These are phyloP conservation scores for Escarpia spicata DNA, from an alignment of 2,888 invertebrate species.

Conservation along the genomic window DNA sequence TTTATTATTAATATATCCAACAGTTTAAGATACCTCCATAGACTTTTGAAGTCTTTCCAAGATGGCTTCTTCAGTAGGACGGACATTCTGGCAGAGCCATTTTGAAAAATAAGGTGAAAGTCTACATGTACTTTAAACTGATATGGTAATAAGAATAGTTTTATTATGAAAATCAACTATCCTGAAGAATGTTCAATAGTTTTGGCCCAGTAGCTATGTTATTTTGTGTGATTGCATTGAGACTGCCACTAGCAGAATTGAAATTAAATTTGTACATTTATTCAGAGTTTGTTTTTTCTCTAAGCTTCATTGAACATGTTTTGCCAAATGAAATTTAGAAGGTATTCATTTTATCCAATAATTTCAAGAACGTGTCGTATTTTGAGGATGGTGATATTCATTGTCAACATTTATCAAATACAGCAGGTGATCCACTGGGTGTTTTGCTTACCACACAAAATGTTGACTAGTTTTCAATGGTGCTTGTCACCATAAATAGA, in stretches of 20 bases:
- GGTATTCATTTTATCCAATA: slow-evolving; percentile 20
- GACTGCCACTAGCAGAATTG: not conserved
- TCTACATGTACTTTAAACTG: too few relatives aligned
- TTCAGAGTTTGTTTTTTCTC: not conserved
- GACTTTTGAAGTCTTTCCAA: too few relatives aligned
- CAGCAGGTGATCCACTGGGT: not conserved
- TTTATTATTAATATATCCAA: too few relatives aligned
- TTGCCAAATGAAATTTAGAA: not conserved
- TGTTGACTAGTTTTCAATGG: not conserved
- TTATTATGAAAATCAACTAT: too few relatives aligned
- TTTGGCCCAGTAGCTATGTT: not conserved
- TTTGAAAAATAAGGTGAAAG: too few relatives aligned
- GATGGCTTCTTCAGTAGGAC: too few relatives aligned
- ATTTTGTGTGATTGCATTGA: not conserved
- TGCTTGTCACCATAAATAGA: not conserved
- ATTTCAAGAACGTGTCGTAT: not conserved
- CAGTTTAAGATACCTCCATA: too few relatives aligned
- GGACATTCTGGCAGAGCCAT: too few relatives aligned
- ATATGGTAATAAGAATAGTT: too few relatives aligned
- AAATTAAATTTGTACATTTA: not conserved
- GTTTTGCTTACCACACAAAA: not conserved
- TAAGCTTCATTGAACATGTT: not conserved
- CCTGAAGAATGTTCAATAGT: too few relatives aligned
- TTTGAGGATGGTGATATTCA: not conserved
- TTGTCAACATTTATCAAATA: not conserved